Evolutionary conservation across 1,140 invertebrate genomes (phyloP), one percentile per base, ranked within the genome.

Genomic region (Drosophila quadrilineata): DNA sequence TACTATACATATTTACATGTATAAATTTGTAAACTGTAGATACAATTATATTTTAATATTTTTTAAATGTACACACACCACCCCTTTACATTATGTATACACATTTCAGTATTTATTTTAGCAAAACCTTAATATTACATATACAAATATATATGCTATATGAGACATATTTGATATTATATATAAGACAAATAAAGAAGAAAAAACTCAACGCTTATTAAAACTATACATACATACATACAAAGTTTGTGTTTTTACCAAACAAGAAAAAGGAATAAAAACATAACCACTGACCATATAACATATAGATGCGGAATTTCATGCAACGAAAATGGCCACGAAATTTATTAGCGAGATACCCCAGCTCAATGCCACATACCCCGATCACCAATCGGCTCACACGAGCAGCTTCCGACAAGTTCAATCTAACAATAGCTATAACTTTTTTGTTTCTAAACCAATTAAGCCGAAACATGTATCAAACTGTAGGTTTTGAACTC

Each of bases 101-200:
- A 82, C 72, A 46, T 71, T 82, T 84, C 77, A 76, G 73, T 82
- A 84, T 82, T 82, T 82, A 82, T 84, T 82, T 41, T 82, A 84
- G 69, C 58, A 73, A 71, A 84, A 65, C 52, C 43, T 65, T 64
- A 75, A 68, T 71, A 69, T 57, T 50, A 50, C 43, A 43, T 35
- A 24, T 46, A 46, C 31, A 31, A 46, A 43, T 6, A 24, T 24
- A 24, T 24, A 24, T 24, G 6, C 41, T 43, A 16, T 43, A 43
- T 53, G 40, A 36, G 38, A 65, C 50, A 70, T 82, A 84, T 72
- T 59, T 82, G 68, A 84, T 84, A 76, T 69, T 82, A 79, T 57
- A 74, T 45, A 40, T 79, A 79, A 79, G 75, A 80, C 31, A 75
- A 82, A 82, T 84, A 82, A 84, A 82, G 70, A 84, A 82, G 70